These are phyloP conservation scores for Cyclophora albipunctata DNA, from an alignment of 2,888 invertebrate species.

Conservation along the genomic window DNA sequence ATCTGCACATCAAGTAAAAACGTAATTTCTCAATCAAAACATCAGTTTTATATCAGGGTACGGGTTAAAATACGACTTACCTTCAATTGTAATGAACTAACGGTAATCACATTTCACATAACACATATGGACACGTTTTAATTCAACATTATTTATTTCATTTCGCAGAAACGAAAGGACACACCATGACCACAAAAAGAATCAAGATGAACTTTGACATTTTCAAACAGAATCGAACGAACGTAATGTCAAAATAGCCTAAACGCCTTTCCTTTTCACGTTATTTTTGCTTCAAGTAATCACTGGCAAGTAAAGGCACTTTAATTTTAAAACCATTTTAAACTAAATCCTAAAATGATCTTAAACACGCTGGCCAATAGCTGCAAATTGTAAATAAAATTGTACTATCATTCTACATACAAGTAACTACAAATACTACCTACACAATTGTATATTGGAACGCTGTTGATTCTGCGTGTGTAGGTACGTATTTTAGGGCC, in stretches of 20 bases:
- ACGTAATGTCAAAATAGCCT: constrained; percentile 43
- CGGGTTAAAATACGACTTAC: too few relatives aligned
- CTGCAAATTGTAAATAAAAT: constrained; percentile 29
- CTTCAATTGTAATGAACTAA: too few relatives aligned
- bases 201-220: constrained; percentile 66
- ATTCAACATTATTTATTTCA: too few relatives aligned
- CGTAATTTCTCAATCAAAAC: too few relatives aligned
- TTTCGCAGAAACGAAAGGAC: too few relatives aligned
- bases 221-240: constrained; percentile 25
- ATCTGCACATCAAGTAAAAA: too few relatives aligned
- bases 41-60: too few relatives aligned
- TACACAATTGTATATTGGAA: constrained; percentile 50
- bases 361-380: constrained; percentile 1
- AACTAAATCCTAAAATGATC: neutral
- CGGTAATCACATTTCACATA: too few relatives aligned
- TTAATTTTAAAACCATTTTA: constrained; percentile 1
- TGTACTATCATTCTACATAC: constrained; percentile 13
- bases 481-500: constrained; percentile 18
- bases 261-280: constrained; percentile 46
- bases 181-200: too few relatives aligned
- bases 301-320: constrained; percentile 1
- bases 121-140: too few relatives aligned
- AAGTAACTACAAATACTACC: constrained; percentile 13
- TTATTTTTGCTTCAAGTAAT: constrained; percentile 8
- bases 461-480: constrained; percentile 54